A percentile compares a stretch with the other conserved stretches of the same genome.
phyloP scores from a whole-genome alignment of 2,113 vertebrate genomes.

The Spheniscus mendiculus region DNA sequence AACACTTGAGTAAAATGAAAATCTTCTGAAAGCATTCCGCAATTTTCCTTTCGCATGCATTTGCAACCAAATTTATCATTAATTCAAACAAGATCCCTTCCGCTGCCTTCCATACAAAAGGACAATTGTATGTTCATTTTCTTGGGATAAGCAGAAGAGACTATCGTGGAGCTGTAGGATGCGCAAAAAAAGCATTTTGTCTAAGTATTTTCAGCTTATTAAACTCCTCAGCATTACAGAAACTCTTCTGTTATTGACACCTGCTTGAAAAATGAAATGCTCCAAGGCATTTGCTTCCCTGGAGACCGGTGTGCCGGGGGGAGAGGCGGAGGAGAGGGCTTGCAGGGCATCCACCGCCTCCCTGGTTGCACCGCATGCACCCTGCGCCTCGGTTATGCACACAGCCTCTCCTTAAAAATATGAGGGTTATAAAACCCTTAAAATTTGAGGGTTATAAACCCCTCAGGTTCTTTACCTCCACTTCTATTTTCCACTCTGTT shows the following conservation, averaged over 20 bases:
- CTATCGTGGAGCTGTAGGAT: not conserved
- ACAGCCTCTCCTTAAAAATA: not conserved
- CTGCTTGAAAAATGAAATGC: slow-evolving; percentile 29
- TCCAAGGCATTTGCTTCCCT: not conserved
- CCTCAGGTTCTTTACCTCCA: not conserved
- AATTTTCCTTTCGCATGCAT: slow-evolving; percentile 29
- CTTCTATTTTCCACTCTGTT: not conserved
- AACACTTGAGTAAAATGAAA: slow-evolving; percentile 49
- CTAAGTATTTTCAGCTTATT: not conserved
- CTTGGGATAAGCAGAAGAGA: not conserved
- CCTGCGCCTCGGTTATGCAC: not conserved
- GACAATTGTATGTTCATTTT: not conserved
- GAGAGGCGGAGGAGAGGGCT: not conserved
- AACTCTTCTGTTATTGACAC: not conserved
- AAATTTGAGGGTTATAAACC: not conserved
- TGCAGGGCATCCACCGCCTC: not conserved
- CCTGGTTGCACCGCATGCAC: not conserved
- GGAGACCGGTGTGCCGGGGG: not conserved
- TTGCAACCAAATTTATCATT: slow-evolving; percentile 36
- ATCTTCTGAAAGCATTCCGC: slow-evolving; percentile 49
- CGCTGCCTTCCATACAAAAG: not conserved
- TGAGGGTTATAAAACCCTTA: not conserved
- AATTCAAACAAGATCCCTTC: not conserved
- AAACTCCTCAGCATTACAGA: not conserved
- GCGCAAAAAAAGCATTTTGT: not conserved